Percentiles rank a stretch among this genome's conserved stretches.
Evolutionary conservation across 2,113 vertebrate genomes (phyloP).

Genomic region (Heterotis niloticus): DNA sequence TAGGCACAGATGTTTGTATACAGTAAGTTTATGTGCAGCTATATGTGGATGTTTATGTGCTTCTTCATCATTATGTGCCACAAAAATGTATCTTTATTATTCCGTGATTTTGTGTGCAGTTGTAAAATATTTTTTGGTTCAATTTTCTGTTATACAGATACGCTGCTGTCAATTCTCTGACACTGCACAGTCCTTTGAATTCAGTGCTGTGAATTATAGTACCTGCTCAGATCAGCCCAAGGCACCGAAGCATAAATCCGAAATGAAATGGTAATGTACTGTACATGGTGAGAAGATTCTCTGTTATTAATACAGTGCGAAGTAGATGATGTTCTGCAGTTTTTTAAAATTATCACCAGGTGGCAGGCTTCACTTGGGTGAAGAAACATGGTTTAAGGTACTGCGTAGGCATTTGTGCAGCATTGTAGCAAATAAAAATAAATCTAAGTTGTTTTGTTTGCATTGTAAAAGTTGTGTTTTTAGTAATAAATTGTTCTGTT

Average conservation of each 20-base stretch:
- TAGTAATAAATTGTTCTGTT: not conserved
- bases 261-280: not conserved
- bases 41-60: no score
- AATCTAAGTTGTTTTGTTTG: no score
- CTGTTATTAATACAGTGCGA: no score
- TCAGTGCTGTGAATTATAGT: not conserved
- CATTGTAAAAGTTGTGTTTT: no score
- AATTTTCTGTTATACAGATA: slow-evolving; percentile 4
- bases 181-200: not conserved
- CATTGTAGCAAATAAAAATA: no score
- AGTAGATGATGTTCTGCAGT: not conserved
- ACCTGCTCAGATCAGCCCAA: not conserved
- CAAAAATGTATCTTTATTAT: not conserved
- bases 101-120: not conserved
- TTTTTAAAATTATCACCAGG: not conserved
- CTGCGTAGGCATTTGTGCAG: no score
- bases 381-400: not conserved
- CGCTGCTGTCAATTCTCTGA: not conserved
- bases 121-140: not conserved
- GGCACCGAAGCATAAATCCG: not conserved
- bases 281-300: not conserved
- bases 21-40: no score
- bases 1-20: no score
- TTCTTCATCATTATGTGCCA: not conserved
- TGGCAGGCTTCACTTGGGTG: not conserved